Evolutionary conservation across 2,797 vertebrate genomes (phyloP).

Genomic region (Poecilia picta): DNA sequence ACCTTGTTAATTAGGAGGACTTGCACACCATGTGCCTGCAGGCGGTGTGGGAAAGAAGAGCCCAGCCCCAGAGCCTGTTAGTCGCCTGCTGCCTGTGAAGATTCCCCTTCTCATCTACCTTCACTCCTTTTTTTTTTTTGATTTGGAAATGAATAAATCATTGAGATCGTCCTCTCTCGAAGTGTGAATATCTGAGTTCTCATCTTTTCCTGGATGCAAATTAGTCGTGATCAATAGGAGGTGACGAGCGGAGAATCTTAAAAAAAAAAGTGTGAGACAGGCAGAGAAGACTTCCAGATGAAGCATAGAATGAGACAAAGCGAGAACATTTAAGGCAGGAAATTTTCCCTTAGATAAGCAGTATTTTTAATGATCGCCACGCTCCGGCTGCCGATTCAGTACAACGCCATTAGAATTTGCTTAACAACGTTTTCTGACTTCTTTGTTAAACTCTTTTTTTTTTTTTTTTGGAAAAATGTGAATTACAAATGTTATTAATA

Average conservation of each 20-base stretch:
- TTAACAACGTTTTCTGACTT: conserved; percentile 66
- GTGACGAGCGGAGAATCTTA: conserved; percentile 83
- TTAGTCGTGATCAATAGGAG: conserved; percentile 97
- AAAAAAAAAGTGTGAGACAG: conserved; percentile 49
- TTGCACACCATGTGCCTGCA: conserved; percentile 91
- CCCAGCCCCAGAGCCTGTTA: conserved; percentile 92
- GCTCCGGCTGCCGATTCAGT: conserved; percentile 48
- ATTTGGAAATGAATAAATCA: conserved; percentile 99
- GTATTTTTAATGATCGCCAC: conserved; percentile 82
- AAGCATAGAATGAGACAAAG: conserved; percentile 76
- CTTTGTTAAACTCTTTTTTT: conserved; percentile 53
- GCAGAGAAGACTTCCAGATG: conserved; percentile 71
- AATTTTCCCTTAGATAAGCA: conserved; percentile 83
- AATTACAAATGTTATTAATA: conserved; percentile 66
- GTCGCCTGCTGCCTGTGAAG: conserved; percentile 94
- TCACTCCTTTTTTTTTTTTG: conserved; percentile 87
- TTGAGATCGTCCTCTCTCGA: conserved; percentile 90
- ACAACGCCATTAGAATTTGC: conserved; percentile 65
- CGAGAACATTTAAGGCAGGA: conserved; percentile 79
- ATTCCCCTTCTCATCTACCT: conserved; percentile 98
- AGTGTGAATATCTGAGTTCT: conserved; percentile 94
- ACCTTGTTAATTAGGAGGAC: conserved; percentile 99
- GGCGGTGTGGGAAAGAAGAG: conserved; percentile 84
- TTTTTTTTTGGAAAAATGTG: conserved; percentile 40
- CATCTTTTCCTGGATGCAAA: conserved; percentile 96